phyloP scores from a whole-genome alignment of 1,140 invertebrate species.

The Ceratina japonica region DNA sequence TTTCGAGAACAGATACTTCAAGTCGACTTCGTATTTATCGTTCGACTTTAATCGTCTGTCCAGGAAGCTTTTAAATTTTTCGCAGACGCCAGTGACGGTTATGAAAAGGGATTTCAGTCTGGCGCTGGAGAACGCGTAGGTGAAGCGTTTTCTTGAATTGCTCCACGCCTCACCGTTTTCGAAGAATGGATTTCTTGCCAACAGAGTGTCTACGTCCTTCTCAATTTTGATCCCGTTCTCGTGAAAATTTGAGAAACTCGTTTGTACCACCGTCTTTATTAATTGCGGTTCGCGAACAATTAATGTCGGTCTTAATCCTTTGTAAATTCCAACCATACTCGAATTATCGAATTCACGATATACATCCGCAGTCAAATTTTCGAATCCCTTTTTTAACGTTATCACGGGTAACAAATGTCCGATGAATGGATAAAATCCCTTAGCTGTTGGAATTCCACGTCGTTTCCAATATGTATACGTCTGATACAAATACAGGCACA shows the following conservation, averaged over 20 bases:
- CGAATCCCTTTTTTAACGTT: conserved; percentile 25
- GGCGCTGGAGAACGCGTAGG: conserved; percentile 49
- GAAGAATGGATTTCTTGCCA: conserved; percentile 70
- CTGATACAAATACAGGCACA: conserved; percentile 58
- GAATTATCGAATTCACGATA: conserved; percentile 42
- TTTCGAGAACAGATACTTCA: conserved; percentile 70
- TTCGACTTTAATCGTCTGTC: conserved; percentile 18
- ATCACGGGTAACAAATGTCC: conserved; percentile 64
- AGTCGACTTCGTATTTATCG: conserved; percentile 58
- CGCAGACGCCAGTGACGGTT: conserved; percentile 28
- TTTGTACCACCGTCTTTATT: conserved; percentile 67
- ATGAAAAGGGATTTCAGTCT: conserved; percentile 50
- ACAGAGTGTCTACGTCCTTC: conserved; percentile 47
- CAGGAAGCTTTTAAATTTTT: conserved; percentile 50
- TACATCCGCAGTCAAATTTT: conserved; percentile 22
- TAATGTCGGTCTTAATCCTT: conserved; percentile 54
- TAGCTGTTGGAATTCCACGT: conserved; percentile 72
- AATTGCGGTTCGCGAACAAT: conserved; percentile 69
- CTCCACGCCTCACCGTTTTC: conserved; percentile 57
- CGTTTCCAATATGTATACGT: conserved; percentile 76
- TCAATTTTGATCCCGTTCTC: conserved; percentile 47
- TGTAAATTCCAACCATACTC: conserved; percentile 67
- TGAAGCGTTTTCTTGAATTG: conserved; percentile 30
- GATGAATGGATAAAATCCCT: conserved; percentile 54
- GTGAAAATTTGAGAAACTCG: conserved; percentile 66